These are phyloP conservation scores for Micrasema minimum DNA, from an alignment of 1,140 invertebrate species.

Conservation along the genomic window DNA sequence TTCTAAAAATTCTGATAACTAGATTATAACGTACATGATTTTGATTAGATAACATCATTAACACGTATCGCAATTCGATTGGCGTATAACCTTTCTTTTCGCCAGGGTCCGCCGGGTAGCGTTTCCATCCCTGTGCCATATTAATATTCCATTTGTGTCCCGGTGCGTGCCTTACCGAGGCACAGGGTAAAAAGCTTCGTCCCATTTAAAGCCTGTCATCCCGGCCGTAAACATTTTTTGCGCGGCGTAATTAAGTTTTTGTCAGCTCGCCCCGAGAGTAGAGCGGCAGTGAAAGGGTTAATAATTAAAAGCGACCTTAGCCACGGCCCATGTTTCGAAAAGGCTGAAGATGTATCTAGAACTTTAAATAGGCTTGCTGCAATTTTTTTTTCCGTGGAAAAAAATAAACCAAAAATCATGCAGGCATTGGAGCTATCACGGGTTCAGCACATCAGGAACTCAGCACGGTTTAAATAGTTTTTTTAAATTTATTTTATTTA, in stretches of 20 bases:
- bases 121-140: slow-evolving; percentile 5
- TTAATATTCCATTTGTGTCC: slow-evolving; percentile 33
- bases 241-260: slow-evolving; percentile 34
- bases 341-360: slow-evolving; percentile 11
- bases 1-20: no score
- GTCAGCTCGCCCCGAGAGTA: slow-evolving; percentile 2
- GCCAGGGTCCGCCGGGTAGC: background rate
- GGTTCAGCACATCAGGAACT: no score
- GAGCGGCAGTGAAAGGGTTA: slow-evolving; percentile 26
- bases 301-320: slow-evolving; percentile 32
- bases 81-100: background rate
- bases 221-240: slow-evolving; percentile 19
- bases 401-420: no score
- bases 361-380: no score
- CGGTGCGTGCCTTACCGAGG: background rate
- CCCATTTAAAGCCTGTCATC: slow-evolving; percentile 1
- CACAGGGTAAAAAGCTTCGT: background rate
- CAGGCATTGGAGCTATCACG: no score
- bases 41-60: no score
- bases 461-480: no score
- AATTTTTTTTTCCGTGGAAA: background rate
- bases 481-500: no score
- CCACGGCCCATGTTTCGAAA: slow-evolving; percentile 10
- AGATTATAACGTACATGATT: no score
- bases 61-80: slow-evolving; percentile 28